A percentile compares a stretch with the other conserved stretches of the same genome.
Evolutionary conservation across 2,888 invertebrate species (phyloP).

Genomic region (Drosophila ezoana): DNA sequence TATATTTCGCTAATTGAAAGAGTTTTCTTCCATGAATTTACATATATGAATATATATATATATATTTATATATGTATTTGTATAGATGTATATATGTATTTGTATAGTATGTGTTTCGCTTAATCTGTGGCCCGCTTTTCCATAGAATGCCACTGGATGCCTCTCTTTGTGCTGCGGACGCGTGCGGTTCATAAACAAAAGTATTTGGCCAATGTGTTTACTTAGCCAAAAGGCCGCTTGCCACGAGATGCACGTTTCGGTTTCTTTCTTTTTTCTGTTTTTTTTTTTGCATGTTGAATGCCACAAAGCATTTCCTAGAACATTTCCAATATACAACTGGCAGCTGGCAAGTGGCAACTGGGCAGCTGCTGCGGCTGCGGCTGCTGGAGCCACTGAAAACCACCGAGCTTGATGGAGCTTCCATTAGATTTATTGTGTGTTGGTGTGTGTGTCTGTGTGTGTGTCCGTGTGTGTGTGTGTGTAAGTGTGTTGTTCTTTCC

Average conservation of each 20-base stretch:
- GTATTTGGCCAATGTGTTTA: conserved; percentile 32
- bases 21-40: conserved; percentile 8
- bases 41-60: too few species aligned
- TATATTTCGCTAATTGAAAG: conserved; percentile 18
- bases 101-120: neutral
- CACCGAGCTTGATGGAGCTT: conserved; percentile 34
- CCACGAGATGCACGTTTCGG: conserved; percentile 43
- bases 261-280: neutral
- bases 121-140: conserved; percentile 16
- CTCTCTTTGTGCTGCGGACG: conserved; percentile 5
- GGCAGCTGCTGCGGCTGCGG: conserved; percentile 17
- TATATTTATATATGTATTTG: too few species aligned
- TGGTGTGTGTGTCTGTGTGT: conserved; percentile 22
- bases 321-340: conserved; percentile 40
- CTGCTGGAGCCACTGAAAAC: conserved; percentile 25
- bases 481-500: conserved; percentile 41
- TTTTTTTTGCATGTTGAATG: conserved; percentile 33
- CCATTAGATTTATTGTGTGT: conserved; percentile 49
- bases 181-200: conserved; percentile 25
- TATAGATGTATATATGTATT: too few species aligned
- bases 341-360: conserved; percentile 44
- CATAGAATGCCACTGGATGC: conserved; percentile 28
- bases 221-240: conserved; percentile 25
- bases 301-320: conserved; percentile 60
- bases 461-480: conserved; percentile 30